Conservation (phyloP, 2,888 invertebrate species). For the Nudaria mundana region DNA sequence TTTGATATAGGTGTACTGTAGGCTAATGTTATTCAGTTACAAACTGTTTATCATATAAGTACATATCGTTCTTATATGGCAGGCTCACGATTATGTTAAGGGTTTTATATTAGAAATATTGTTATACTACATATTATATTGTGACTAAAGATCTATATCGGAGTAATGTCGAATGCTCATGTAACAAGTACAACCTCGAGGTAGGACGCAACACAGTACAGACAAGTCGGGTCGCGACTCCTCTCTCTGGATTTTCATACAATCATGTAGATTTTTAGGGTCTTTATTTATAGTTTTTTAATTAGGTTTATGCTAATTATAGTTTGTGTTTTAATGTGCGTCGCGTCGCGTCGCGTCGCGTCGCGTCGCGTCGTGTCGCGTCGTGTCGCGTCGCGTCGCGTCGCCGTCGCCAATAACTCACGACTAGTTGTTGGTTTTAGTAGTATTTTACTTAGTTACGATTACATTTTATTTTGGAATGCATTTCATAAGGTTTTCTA, state of each 20-base stretch:
- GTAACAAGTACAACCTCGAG: no score
- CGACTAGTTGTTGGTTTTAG: slow-evolving; percentile 12
- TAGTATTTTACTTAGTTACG: slow-evolving; percentile 10
- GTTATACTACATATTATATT: background rate
- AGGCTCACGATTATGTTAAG: no score
- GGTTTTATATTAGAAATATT: no score
- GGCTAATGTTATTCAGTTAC: slow-evolving; percentile 10
- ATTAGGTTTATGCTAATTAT: slow-evolving; percentile 14
- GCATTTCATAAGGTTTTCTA: slow-evolving; percentile 4
- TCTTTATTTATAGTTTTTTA: slow-evolving; percentile 24
- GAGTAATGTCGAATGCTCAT: no score
- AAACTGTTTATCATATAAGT: slow-evolving; percentile 6
- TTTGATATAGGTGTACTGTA: slow-evolving; percentile 25
- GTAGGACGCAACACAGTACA: background rate
- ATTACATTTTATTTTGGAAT: slow-evolving; percentile 7
- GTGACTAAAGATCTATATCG: no score
- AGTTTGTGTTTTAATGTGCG: slow-evolving; percentile 11
- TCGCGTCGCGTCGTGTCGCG: no score
- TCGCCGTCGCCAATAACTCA: slow-evolving; percentile 8
- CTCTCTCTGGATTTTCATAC: slow-evolving; percentile 3
- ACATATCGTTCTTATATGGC: slow-evolving; percentile 7
- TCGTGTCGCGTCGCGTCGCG: no score
- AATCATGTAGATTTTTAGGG: slow-evolving; percentile 22
- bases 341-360: no score
- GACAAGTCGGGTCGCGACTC: background rate